phyloP scores from a whole-genome alignment of 2,113 vertebrate genomes.

The Pseudonaja textilis region DNA sequence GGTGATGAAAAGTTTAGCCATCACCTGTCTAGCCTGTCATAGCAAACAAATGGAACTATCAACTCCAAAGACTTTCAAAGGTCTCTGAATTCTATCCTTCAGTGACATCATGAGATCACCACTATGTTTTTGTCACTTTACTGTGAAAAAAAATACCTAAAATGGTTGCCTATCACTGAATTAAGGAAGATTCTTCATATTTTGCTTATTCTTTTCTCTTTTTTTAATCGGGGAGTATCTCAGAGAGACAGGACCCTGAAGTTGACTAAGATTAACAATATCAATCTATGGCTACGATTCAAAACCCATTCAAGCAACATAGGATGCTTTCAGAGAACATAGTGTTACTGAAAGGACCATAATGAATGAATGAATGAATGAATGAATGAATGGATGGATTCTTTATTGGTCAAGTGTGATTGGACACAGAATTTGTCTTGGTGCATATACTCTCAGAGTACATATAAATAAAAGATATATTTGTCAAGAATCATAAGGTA shows the following conservation, averaged over 20 bases:
- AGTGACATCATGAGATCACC: background rate
- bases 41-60: background rate
- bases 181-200: background rate
- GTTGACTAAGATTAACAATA: background rate
- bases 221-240: background rate
- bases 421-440: too few relatives aligned
- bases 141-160: background rate
- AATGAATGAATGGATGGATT: too few relatives aligned
- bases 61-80: background rate
- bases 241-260: background rate
- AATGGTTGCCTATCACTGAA: background rate
- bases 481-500: too few relatives aligned
- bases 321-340: background rate
- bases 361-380: too few relatives aligned
- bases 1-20: too few relatives aligned
- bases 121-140: background rate
- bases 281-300: background rate
- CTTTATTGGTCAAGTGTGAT: too few relatives aligned
- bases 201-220: background rate
- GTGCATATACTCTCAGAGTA: too few relatives aligned
- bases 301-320: background rate
- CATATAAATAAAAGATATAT: too few relatives aligned
- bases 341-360: background rate
- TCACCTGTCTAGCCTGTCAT: background rate
- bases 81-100: background rate